Percentiles rank a stretch among this genome's conserved stretches.
Conservation (phyloP, 2,888 invertebrate genomes). For the Laspeyria flexula region DNA sequence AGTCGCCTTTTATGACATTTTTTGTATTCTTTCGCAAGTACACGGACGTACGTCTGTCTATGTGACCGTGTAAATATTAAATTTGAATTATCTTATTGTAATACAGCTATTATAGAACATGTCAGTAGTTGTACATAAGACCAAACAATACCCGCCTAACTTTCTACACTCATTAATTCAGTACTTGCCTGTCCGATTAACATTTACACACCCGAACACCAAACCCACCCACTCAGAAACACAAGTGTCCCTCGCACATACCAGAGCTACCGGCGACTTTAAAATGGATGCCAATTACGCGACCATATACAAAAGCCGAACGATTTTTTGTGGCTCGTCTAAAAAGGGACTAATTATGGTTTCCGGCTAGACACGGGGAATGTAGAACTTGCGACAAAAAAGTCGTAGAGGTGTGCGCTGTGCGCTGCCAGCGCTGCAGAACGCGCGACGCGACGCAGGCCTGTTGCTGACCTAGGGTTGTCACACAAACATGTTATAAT, state of each 20-base stretch:
- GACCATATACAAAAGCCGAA: slow-evolving; percentile 48
- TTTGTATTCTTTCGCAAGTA: too few relatives aligned
- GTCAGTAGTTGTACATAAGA: neutral
- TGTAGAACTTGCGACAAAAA: slow-evolving; percentile 53
- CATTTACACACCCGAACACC: slow-evolving; percentile 7
- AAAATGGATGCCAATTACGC: slow-evolving; percentile 56
- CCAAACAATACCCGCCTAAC: slow-evolving; percentile 5
- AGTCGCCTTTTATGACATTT: too few relatives aligned
- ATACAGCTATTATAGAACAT: neutral
- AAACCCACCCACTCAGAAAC: slow-evolving; percentile 27
- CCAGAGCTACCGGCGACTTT: slow-evolving; percentile 32
- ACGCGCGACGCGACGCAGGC: slow-evolving; percentile 35
- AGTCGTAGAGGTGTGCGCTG: slow-evolving; percentile 58
- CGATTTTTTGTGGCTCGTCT: slow-evolving; percentile 53
- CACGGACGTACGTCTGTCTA: too few relatives aligned
- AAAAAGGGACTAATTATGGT: slow-evolving; percentile 60
- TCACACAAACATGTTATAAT: neutral
- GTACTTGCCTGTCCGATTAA: slow-evolving; percentile 6
- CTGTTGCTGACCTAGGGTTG: slow-evolving; percentile 40
- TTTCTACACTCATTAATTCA: slow-evolving; percentile 18
- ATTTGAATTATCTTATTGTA: too few relatives aligned
- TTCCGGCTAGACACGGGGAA: slow-evolving; percentile 52
- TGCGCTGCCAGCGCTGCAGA: slow-evolving; percentile 44
- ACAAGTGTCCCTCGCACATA: slow-evolving; percentile 36
- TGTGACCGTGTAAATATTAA: too few relatives aligned